Evolutionary conservation across 1,140 invertebrate genomes (phyloP), one percentile per base, ranked within the genome.

Genomic region (Lasioglossum albipes): DNA sequence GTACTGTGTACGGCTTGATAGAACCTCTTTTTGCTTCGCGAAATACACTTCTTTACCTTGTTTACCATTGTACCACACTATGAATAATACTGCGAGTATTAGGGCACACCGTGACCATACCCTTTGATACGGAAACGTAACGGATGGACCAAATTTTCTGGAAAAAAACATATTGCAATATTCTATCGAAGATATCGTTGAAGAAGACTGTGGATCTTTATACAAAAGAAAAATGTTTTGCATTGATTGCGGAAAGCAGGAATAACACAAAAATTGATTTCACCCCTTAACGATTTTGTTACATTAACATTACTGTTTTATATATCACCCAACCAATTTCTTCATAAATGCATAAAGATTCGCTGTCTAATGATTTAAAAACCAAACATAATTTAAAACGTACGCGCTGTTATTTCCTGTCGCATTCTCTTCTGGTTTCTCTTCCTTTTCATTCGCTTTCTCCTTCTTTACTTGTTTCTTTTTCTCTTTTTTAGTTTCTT

Each of bases 1-100:
- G 75, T 94, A 92, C 89, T 95, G 94, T 6, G 93, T 94, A 86
- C 95, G 93, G 72, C 94, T 94, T 59, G 94, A 79, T 61, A 96
- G 78, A 45, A 94, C 84, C 68, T 96, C 95, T 70, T 94, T 94
- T 83, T 96, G 95, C 80, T 92, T 94, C 0, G 96, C 96, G 84
- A 96, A 94, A 75, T 93, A 89, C 42, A 94, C 93, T 83, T 95
- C 93, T 88, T 95, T 95, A 20, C 93, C 91, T 73, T 94, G 93
- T 91, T 94, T 95, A 20, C 94, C 94, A 67, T 94, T 95, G 90
- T 95, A 96, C 94, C 96, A 96, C 6, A 96, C 92, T 69, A 92
- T 75, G 6, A 94, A 89, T 49, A 95, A 81, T 7, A 95, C 91
- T 36, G 94, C 94, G 2, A 94, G 67, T 61, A 95, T 93, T 54